A percentile compares a stretch with the other conserved stretches of the same genome.
These are phyloP conservation scores for Cephus nigrinus DNA, from an alignment of 2,888 invertebrate genomes.

Conservation along the genomic window DNA sequence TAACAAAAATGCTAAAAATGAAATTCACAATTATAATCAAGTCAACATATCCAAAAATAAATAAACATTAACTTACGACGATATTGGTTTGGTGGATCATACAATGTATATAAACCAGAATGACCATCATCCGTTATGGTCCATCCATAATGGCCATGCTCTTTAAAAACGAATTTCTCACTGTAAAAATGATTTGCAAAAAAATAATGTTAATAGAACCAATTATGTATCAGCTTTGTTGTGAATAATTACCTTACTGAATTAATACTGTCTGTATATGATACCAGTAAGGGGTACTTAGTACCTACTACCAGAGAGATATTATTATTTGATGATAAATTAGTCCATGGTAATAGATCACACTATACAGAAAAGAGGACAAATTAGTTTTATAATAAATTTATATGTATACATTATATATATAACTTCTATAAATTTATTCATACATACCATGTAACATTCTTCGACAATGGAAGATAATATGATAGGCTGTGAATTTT, in stretches of 20 bases:
- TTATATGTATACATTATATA: not conserved
- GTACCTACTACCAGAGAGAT: slow-evolving; percentile 51
- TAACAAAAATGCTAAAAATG: slow-evolving; percentile 48
- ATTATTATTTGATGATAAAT: slow-evolving; percentile 42
- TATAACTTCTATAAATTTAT: slow-evolving; percentile 5
- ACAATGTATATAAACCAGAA: slow-evolving; percentile 45
- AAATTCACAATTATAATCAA: slow-evolving; percentile 12
- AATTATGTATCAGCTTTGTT: not conserved
- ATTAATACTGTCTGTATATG: not conserved
- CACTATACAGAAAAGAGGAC: slow-evolving; percentile 48
- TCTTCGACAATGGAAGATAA: slow-evolving; percentile 46
- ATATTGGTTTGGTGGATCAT: slow-evolving; percentile 52
- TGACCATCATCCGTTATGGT: slow-evolving; percentile 53
- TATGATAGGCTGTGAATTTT: slow-evolving; percentile 31
- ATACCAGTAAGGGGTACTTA: slow-evolving; percentile 38
- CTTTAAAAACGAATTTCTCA: slow-evolving; percentile 50
- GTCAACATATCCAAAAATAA: not conserved
- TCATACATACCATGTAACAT: slow-evolving; percentile 47
- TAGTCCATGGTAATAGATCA: slow-evolving; percentile 38
- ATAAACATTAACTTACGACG: slow-evolving; percentile 52
- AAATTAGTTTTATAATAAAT: slow-evolving; percentile 12
- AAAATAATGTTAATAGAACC: not conserved
- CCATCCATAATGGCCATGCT: slow-evolving; percentile 64
- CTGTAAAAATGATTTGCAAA: slow-evolving; percentile 38
- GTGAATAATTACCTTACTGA: not conserved